A percentile compares a stretch with the other conserved stretches of the same genome.
Evolutionary conservation across 2,113 vertebrate species (phyloP).

Genomic region (Alethe castanea): DNA sequence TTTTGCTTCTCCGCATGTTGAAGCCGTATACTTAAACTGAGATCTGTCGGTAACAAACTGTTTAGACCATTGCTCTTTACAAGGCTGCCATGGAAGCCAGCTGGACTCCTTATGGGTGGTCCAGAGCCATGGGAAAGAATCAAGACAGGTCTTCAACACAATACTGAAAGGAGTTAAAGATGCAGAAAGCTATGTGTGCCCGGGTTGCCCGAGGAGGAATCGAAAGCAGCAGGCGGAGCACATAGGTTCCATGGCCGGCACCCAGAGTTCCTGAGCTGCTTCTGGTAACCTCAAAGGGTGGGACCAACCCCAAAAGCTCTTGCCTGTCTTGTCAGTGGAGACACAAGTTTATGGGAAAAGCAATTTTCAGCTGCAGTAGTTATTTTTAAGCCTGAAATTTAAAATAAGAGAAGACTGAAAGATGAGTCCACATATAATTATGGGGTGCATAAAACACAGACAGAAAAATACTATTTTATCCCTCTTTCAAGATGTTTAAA

Average conservation of each 20-base stretch:
- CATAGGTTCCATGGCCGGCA: neutral
- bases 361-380: neutral
- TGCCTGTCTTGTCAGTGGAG: neutral
- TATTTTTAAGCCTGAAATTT: conserved; percentile 38
- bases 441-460: neutral
- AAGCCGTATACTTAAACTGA: neutral
- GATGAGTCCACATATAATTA: neutral
- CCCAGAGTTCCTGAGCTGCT: neutral
- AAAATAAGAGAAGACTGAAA: neutral
- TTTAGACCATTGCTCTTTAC: neutral
- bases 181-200: neutral
- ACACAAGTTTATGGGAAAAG: neutral
- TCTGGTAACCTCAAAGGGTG: neutral
- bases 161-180: neutral
- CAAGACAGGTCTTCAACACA: neutral
- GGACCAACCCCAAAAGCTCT: neutral
- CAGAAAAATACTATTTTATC: conserved; percentile 23
- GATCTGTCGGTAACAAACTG: neutral
- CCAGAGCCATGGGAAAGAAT: neutral
- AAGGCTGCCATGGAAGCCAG: conserved; percentile 23
- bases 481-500: neutral
- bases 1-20: neutral
- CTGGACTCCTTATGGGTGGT: conserved; percentile 46
- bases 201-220: neutral
- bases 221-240: neutral